Evolutionary conservation across 30 jellyfish, hydroid and myxozoan genomes (phyloP).

Genomic region (Chironex yamaguchii): DNA sequence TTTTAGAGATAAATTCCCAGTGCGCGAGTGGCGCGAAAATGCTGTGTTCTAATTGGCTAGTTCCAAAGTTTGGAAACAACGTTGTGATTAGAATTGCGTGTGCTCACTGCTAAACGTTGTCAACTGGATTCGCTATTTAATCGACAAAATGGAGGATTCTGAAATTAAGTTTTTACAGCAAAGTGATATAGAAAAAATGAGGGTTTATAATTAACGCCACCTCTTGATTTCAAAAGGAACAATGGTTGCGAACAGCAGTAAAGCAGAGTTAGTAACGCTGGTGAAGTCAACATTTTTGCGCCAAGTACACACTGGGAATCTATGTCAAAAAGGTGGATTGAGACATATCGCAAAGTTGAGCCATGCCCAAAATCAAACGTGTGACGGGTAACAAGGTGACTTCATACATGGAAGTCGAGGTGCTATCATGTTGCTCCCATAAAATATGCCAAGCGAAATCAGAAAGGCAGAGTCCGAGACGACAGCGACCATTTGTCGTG

Average conservation of each 20-base stretch:
- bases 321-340: no score
- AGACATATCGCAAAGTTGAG: no score
- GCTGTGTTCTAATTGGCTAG: constrained; percentile 64
- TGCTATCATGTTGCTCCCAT: no score
- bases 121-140: neutral
- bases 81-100: constrained; percentile 41
- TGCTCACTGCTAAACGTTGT: constrained; percentile 49
- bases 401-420: no score
- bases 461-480: no score
- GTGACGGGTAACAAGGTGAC: no score
- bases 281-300: constrained; percentile 74
- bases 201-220: constrained; percentile 52
- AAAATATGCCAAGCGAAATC: no score
- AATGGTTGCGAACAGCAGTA: constrained; percentile 69
- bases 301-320: no score
- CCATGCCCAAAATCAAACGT: no score
- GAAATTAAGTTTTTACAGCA: constrained; percentile 51
- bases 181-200: constrained; percentile 59
- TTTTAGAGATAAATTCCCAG: constrained; percentile 39
- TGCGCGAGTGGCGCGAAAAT: constrained; percentile 49
- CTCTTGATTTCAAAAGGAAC: constrained; percentile 63
- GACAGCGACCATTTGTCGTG: no score
- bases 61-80: constrained; percentile 62
- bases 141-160: constrained; percentile 53
- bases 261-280: constrained; percentile 51